Evolutionary conservation across 2,888 invertebrate species (phyloP), one percentile per base, ranked within the genome.

Genomic region (Orthosia cruda): DNA sequence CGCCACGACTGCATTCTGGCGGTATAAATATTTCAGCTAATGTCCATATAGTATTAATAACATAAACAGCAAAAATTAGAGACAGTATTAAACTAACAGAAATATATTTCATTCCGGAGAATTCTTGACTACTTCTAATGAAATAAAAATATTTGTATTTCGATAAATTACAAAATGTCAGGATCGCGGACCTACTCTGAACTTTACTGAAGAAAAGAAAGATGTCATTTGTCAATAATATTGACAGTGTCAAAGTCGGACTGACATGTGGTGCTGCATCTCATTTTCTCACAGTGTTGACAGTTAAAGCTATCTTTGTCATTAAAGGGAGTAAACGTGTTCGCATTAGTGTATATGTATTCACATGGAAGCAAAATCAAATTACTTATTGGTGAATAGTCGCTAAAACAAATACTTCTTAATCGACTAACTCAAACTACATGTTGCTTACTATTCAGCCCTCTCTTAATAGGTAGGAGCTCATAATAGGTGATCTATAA

Each of bases 1-100:
- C 97, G 91, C 97, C 97, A 89, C 96, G 95, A 90, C 95, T 97
- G 93, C 98, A 98, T 83, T 97, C 94, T 40, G 98, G 98, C 54
- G 97, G 97, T 75, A 97, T 97, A 92, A 98, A 98, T 85, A 98
- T 97, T 91, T 97, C 97, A 71, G 97, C 97, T 92, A 98, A 96
- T 86, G 97, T 97, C 97, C 98, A 98, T 93, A 98, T 98, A 71
- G 98, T 98, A 92, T 98, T 97, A 54, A 97, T 93, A 76, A 98
- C 97, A 92, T 98, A 98, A 18, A 96, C 97, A 61, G 97, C 92
- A 94, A 98, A 98, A 86, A 98, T 92, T 89, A 97, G 95, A 74
- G 97, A 97, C 83, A 98, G 88, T 85, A 98, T 94, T 66, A 97
- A 95, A 83, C 97, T 97, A 88, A 98, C 93, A 54, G 98, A 98